Base-by-base conservation (phyloP, 2,888 invertebrate species). In the Scaptomyza parva region DNA sequence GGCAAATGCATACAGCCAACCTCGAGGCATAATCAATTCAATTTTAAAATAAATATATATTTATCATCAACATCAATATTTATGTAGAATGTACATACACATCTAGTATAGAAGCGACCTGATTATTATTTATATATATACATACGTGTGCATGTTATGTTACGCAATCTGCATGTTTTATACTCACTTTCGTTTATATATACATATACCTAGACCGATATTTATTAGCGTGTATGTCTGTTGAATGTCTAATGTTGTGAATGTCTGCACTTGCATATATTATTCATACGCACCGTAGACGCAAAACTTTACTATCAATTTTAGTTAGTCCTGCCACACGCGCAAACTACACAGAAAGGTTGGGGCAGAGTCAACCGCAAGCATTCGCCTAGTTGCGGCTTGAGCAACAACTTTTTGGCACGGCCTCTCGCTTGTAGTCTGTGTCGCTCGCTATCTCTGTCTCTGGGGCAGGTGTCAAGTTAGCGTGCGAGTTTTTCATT, bases 391-490 rank as follows among this genome's bases (percentile, higher is more conserved):
- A 65, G 75, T 66, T 74, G 73, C 52, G 73, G 73, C 53, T 65
- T 51, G 26, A 37, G 41, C 70, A 47, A 65, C 52, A 70, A 69
- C 74, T 73, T 73, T 53, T 48, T 40, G 69, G 33, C 51, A 55
- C 51, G 26, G 17, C 53, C 43, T 39, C 22, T 22, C 28, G 28
- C 9, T 12, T n/a, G n/a, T n/a, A n/a, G 5, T 2, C 9, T 20
- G 33, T n/a, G n/a, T n/a, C n/a, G n/a, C n/a, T n/a, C n/a, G n/a
- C n/a, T n/a, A n/a, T 22, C 35, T 12, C 30, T 33, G 43, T 35
- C 14, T 40, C 64, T 45, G 51, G 51, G 76, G 61, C 84, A 86
- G 85, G 85, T 86, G 86, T 86, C 79, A 86, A 73, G 77, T 84
- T 82, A 68, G 72, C 76, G 75, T 75, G 70, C 71, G 66, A 81